These are phyloP conservation scores for Octodonta nipae DNA, from an alignment of 2,888 invertebrate species.

Conservation along the genomic window DNA sequence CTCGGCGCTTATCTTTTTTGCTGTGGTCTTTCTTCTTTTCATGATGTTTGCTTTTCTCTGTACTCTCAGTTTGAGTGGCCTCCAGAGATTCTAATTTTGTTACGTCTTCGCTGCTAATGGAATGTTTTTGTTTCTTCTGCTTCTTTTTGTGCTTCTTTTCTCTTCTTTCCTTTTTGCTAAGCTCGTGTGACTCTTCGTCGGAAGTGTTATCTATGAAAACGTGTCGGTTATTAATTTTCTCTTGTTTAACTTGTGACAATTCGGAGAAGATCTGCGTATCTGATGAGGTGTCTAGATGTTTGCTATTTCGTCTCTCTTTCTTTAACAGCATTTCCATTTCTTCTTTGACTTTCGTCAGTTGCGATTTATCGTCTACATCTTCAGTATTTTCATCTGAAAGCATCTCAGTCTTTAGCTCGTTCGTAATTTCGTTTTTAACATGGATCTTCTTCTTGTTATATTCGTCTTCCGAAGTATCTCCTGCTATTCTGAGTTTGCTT, in stretches of 20 bases:
- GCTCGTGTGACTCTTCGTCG: conserved; percentile 26
- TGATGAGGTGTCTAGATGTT: conserved; percentile 24
- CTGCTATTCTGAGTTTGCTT: conserved; percentile 58
- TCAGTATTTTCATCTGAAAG: conserved; percentile 40
- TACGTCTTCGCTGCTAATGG: conserved; percentile 46
- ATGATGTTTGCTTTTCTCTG: conserved; percentile 22
- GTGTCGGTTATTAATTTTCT: conserved; percentile 22
- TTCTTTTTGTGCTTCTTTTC: conserved; percentile 71
- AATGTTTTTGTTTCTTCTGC: conserved; percentile 62
- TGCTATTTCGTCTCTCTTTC: conserved; percentile 29
- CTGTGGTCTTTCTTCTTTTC: conserved; percentile 35
- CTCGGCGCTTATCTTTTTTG: conserved; percentile 49
- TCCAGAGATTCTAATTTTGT: conserved; percentile 31
- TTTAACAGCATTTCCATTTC: conserved; percentile 27
- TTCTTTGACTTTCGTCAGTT: conserved; percentile 22
- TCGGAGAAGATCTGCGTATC: background rate
- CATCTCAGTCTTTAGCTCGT: conserved; percentile 46
- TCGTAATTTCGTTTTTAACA: conserved; percentile 17
- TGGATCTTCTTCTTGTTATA: conserved; percentile 40
- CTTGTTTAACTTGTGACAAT: conserved; percentile 23
- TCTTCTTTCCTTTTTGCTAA: conserved; percentile 35
- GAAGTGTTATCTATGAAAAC: conserved; percentile 27
- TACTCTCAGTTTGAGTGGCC: conserved; percentile 20
- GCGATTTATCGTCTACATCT: conserved; percentile 25
- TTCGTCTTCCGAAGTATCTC: conserved; percentile 66